Evolutionary conservation across 2,113 vertebrate genomes (phyloP).

Genomic region (pig (Sus scrofa)): T2T-Sscrofa CM000814.6:46444501-46445000

Average conservation of each 20-base stretch:
- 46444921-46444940: not conserved
- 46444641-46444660: not conserved
- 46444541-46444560: too few relatives aligned
- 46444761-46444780: not conserved
- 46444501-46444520: not conserved
- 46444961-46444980: not conserved
- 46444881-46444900: too few relatives aligned
- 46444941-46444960: not conserved
- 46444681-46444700: not conserved
- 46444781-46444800: too few relatives aligned
- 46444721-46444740: not conserved
- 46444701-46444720: too few relatives aligned
- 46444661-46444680: too few relatives aligned
- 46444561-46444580: not conserved
- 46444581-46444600: not conserved
- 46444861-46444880: not conserved
- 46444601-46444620: not conserved
- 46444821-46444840: not conserved
- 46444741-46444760: not conserved
- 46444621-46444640: accelerated
- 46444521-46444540: not conserved
- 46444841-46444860: too few relatives aligned
- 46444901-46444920: not conserved
- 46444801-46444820: not conserved
- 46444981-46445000: accelerated